Conservation (phyloP, 2,888 invertebrate species). For the Agriopis marginaria region DNA sequence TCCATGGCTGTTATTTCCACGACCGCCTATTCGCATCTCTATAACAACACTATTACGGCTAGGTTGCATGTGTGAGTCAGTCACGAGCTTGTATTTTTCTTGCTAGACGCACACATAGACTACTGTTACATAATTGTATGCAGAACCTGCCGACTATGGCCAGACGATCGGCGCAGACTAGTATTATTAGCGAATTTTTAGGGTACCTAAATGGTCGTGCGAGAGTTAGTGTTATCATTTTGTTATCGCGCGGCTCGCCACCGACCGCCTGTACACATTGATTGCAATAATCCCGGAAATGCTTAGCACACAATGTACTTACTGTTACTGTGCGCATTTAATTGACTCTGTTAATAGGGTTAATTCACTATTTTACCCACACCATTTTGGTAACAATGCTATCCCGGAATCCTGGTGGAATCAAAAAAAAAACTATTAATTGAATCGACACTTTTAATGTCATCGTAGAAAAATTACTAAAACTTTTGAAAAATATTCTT, state of each 20-base stretch:
- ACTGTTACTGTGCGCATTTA: slow-evolving; percentile 21
- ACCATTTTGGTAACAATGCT: no score
- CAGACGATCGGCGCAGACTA: slow-evolving; percentile 42
- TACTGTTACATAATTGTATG: slow-evolving; percentile 54
- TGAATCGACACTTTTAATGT: no score
- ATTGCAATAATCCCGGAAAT: slow-evolving; percentile 38
- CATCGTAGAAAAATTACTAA: no score
- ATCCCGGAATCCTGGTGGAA: no score
- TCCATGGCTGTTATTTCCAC: slow-evolving; percentile 52
- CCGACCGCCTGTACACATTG: slow-evolving; percentile 20
- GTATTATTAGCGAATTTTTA: slow-evolving; percentile 44
- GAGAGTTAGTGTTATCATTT: slow-evolving; percentile 33
- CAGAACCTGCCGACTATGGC: slow-evolving; percentile 43
- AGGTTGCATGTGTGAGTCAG: slow-evolving; percentile 55
- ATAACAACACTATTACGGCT: slow-evolving; percentile 49
- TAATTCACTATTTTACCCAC: no score
- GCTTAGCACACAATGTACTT: slow-evolving; percentile 4
- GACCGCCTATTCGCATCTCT: slow-evolving; percentile 56
- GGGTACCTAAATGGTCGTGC: slow-evolving; percentile 37
- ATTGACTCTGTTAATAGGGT: not conserved
- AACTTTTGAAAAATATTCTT: no score
- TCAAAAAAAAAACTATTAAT: no score
- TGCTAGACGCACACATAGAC: slow-evolving; percentile 50
- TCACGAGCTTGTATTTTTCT: slow-evolving; percentile 60
- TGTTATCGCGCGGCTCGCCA: slow-evolving; percentile 32